Evolutionary conservation across 2,113 vertebrate genomes (phyloP).

Genomic region (Thinocorus orbignyianus): DNA sequence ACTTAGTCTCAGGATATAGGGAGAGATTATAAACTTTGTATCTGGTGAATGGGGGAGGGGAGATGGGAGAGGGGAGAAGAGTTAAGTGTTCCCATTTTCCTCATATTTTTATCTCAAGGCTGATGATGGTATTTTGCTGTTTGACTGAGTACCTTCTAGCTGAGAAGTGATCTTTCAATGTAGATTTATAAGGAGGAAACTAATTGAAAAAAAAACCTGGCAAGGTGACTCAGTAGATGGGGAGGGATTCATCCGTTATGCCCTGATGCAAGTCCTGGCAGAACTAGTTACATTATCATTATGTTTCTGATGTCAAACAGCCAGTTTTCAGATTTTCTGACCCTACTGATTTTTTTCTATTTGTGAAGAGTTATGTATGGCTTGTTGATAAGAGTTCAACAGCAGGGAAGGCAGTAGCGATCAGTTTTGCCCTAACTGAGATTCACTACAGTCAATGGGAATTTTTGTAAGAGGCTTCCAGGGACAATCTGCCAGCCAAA

Average conservation of each 20-base stretch:
- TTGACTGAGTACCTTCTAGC: conserved; percentile 20
- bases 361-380: conserved; percentile 26
- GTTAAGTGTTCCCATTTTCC: background rate
- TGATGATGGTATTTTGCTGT: conserved; percentile 34
- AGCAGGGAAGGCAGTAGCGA: conserved; percentile 51
- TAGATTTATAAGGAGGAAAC: conserved; percentile 49
- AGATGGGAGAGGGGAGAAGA: background rate
- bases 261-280: conserved; percentile 36
- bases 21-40: background rate
- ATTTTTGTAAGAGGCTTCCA: conserved; percentile 58
- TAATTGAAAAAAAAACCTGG: conserved; percentile 34
- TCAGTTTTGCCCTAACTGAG: conserved; percentile 48
- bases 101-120: background rate
- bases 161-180: conserved; percentile 45
- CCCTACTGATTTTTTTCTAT: background rate
- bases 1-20: background rate
- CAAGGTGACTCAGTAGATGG: conserved; percentile 32
- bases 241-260: conserved; percentile 40
- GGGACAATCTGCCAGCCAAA: conserved; percentile 56
- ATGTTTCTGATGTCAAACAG: conserved; percentile 54
- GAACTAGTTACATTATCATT: conserved; percentile 41
- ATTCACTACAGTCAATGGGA: conserved; percentile 50
- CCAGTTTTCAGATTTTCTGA: conserved; percentile 44
- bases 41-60: background rate
- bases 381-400: conserved; percentile 58